Base-by-base conservation (phyloP, 2,113 vertebrate species). In the Pterocles burchelli region DNA sequence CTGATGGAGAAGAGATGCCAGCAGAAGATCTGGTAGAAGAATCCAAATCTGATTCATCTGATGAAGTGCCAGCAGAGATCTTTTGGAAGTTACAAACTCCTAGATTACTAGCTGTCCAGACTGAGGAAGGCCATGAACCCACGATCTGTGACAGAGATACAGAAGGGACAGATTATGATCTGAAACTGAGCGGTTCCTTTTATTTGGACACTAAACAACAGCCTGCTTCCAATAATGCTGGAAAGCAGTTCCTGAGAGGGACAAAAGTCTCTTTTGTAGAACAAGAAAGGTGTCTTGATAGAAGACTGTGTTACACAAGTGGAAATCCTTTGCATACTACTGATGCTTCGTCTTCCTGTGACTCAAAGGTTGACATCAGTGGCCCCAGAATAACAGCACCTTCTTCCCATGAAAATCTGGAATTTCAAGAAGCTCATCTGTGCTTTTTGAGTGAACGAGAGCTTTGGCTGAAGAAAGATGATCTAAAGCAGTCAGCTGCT, bases 341-440 rank as follows among this genome's bases (percentile, higher is more conserved):
- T 43, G 98, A 98, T 92, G 97, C 97, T 33, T 98, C 98, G 98
- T 98, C 98, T 70, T 99, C 98, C 85, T 97, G 95, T 25, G 97
- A 98, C 52, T 97, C 97, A 85, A 90, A 97, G 92, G 46, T 65
- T 93, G 80, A 96, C 49, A 76, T 86, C 78, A 97, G 97, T 61
- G 98, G 97, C 89, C 95, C 98, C 21, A 93, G 95, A 81, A 97
- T 95, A 88, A 63, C 66, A 76, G 89, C 71, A 25, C 80, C 90
- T 90, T 97, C 98, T 94, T 95, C 95, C 55, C 88, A 93, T 92
- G 85, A 96, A 65, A 97, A 96, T 83, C 80, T 96, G 73, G 68
- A 95, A n/a, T 71, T 91, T 74, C 96, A 93, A 46, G 93, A 95
- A 80, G 57, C 78, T 93, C 85, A 43, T n/a, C 34, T 74, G 14